Evolutionary conservation across 2,797 vertebrate genomes (phyloP), one percentile per base, ranked within the genome.

Genomic region (Odontamblyopus lacepedii): DNA sequence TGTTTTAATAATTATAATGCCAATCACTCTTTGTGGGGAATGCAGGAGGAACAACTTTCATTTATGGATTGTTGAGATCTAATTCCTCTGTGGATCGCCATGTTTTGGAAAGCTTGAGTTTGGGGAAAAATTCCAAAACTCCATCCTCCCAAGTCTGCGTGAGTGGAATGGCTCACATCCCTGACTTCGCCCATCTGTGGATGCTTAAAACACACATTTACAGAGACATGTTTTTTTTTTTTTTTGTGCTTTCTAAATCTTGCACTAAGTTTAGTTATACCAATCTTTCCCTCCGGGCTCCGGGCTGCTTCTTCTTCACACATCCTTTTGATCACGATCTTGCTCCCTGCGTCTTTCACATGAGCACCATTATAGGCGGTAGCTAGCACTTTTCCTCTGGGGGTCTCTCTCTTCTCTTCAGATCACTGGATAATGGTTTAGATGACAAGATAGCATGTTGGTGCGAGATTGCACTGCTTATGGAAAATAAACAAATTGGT

Each of bases 121-220:
- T 23, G 23, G 23, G 59, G 30, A 66, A 59, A 26, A 26, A 63
- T 53, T 75, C 35, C 44, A 67, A 30, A 62, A 65, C 71, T 62
- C 73, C 3, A 63, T 41, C 26, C 61, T 60, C 66, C 38, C 23
- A 44, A 69, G 26, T 71, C 57, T 61, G 15, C 56, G 66, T 65
- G 41, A 32, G 51, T 64, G n/a, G 59, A 56, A 59, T 26, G 53
- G 55, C 62, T 78, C 64, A 70, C 67, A 63, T 76, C 67, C 53
- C 32, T 60, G 15, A 65, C 48, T 75, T 65, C 64, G 76, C 74
- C 78, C 73, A 78, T 82, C 78, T 83, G 79, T 79, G 81, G 66
- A 63, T 71, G 65, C 71, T 78, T 67, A 3, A 64, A 63, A 61
- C 32, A 59, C 51, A 50, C 56, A 80, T 81, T 79, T 77, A 26